Conservation (phyloP, 2,797 vertebrate species). For the Momotus momota region DNA sequence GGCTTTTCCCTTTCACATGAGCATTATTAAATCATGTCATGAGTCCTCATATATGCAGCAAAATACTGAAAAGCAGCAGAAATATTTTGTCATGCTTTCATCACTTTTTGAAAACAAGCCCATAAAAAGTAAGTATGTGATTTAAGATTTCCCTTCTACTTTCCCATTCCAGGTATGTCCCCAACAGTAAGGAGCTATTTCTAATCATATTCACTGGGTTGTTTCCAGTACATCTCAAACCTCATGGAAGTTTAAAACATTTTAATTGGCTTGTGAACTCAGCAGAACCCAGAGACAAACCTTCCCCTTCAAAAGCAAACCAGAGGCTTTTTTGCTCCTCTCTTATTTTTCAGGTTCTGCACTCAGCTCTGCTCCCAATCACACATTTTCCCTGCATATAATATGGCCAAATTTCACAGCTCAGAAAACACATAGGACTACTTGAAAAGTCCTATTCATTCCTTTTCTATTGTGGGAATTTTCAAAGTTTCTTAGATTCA, state of each 20-base stretch:
- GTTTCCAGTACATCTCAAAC: background rate
- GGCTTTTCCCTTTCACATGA: slow-evolving; percentile 55
- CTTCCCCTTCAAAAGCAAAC: slow-evolving; percentile 8
- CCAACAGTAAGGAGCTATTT: slow-evolving; percentile 34
- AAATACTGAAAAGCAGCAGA: slow-evolving; percentile 76
- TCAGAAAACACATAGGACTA: background rate
- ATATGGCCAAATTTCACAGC: slow-evolving; percentile 2
- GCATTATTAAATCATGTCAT: slow-evolving; percentile 43
- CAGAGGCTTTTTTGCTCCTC: background rate
- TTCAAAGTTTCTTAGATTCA: slow-evolving; percentile 61
- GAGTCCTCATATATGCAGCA: slow-evolving; percentile 70
- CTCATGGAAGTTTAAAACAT: background rate
- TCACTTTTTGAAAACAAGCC: slow-evolving; percentile 61
- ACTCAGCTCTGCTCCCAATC: background rate
- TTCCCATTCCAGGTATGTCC: slow-evolving; percentile 20
- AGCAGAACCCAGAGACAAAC: background rate
- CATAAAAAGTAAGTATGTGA: slow-evolving; percentile 63
- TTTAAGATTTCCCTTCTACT: slow-evolving; percentile 47
- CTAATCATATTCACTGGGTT: background rate
- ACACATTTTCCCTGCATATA: background rate
- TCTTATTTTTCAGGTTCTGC: background rate
- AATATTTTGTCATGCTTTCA: slow-evolving; percentile 73
- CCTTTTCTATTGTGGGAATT: background rate
- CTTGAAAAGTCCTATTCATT: slow-evolving; percentile 31
- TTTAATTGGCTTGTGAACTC: slow-evolving; percentile 30